These are phyloP conservation scores for Alosa alosa DNA, from an alignment of 2,113 vertebrate species.

Conservation along the genomic window DNA sequence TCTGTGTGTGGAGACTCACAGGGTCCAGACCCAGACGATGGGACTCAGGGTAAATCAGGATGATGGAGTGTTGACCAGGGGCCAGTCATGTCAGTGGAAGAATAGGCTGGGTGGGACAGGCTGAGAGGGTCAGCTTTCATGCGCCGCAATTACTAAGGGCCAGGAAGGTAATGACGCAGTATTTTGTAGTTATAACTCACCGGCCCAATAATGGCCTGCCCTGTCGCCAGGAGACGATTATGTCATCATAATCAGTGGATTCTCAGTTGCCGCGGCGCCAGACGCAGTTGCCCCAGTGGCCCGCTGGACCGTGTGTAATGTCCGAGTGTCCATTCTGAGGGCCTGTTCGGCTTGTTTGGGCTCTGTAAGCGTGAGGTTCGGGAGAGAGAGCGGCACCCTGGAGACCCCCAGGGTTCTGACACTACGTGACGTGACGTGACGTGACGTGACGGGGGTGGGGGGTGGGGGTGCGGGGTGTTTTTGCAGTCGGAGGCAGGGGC, in stretches of 20 bases:
- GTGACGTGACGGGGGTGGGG: background rate
- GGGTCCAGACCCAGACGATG: no score
- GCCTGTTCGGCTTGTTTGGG: background rate
- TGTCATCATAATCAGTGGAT: constrained; percentile 4
- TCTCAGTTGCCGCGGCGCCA: background rate
- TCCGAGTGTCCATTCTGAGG: background rate
- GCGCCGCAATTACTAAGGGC: constrained; percentile 20
- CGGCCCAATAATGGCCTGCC: background rate
- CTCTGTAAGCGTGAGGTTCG: background rate
- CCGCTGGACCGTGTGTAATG: background rate
- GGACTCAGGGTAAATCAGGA: background rate
- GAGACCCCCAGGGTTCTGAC: background rate
- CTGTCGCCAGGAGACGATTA: constrained; percentile 13
- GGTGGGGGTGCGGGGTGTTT: background rate
- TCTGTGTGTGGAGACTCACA: no score
- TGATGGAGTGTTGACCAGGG: background rate
- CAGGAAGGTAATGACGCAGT: constrained; percentile 33
- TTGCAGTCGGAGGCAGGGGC: constrained; percentile 37
- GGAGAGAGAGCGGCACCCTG: background rate
- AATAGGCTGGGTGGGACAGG: background rate
- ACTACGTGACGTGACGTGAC: background rate
- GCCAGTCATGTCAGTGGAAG: constrained; percentile 21
- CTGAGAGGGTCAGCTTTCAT: background rate
- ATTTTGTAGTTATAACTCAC: constrained; percentile 35
- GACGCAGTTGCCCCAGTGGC: background rate